Evolutionary conservation across 2,797 vertebrate genomes (phyloP).

Genomic region (Cercopithecus diana): DNA sequence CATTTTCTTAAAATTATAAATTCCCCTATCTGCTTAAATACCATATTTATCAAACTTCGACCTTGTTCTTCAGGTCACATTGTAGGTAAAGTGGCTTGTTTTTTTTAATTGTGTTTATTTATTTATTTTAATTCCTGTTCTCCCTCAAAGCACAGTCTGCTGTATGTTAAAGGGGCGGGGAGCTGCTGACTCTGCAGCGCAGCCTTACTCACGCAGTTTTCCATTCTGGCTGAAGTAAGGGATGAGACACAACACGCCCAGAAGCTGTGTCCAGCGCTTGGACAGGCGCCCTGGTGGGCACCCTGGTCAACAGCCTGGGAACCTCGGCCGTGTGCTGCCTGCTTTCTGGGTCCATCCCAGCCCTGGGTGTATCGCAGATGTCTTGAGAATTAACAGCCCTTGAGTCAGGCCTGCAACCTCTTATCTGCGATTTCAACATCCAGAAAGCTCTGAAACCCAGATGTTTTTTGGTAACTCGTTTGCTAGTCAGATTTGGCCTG

Average conservation of each 20-base stretch:
- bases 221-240: neutral
- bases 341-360: neutral
- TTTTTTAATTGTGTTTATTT: neutral
- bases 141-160: neutral
- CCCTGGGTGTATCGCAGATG: neutral
- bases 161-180: neutral
- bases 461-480: neutral
- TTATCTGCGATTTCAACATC: neutral
- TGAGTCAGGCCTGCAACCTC: fast-evolving
- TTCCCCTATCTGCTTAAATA: too few relatives aligned
- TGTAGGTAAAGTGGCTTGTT: neutral
- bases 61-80: neutral
- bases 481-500: neutral
- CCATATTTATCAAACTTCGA: neutral
- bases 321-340: neutral
- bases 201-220: fast-evolving
- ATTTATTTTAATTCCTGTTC: neutral
- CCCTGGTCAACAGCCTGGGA: neutral
- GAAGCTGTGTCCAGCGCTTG: neutral
- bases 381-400: neutral
- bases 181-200: fast-evolving
- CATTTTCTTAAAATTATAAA: neutral
- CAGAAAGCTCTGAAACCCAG: neutral
- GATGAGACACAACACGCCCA: fast-evolving
- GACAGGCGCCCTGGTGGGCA: neutral